Base-by-base conservation (phyloP, 2,113 vertebrate genomes). In the Rafetus swinhoei region DNA sequence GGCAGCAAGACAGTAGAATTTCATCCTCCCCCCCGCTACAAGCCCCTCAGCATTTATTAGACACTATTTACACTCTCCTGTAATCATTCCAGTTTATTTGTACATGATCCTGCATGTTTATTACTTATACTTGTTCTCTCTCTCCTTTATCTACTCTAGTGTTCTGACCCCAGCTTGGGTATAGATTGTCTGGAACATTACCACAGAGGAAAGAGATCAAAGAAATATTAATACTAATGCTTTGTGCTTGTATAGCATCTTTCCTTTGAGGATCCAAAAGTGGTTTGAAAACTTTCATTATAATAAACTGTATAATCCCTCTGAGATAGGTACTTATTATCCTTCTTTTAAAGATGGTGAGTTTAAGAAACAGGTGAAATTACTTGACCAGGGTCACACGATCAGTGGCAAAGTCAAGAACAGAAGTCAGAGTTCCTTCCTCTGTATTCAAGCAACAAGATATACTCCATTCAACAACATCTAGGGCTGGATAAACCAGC, bases 51-150 rank as follows among this genome's bases (percentile, higher is more conserved):
- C n/a, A 35, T 94, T 2, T 93, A 88, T 45, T 5, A 92, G 45
- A 56, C 91, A 85, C 21, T 6, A 32, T 84, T 91, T 77, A 85
- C 80, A 87, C 84, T 0, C 1, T 54, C 19, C 35, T 74, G 11
- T 45, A 95, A 87, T 52, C 39, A 25, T 79, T 50, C 65, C 56
- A 24, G 82, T 90, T 95, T 87, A 53, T 86, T 93, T n/a, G 50
- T 90, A 85, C 10, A 79, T 25, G 39, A 92, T n/a, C 82, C 52
- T 95, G 24, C 6, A 79, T 88, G 24, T 69, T 94, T 85, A 9
- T 93, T 95, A 14, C 29, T 84, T 90, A 14, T 54, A 32, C 81
- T 93, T 90, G 14, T 24, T 32, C 6, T 86, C 89, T 14, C 2
- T 86, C 62, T 25, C 55, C 19, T 72, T 21, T 24, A 39, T 74